Percentiles rank a stretch among this genome's conserved stretches.
Evolutionary conservation across 2,113 vertebrate genomes (phyloP).

Genomic region (Actenoides hombroni): DNA sequence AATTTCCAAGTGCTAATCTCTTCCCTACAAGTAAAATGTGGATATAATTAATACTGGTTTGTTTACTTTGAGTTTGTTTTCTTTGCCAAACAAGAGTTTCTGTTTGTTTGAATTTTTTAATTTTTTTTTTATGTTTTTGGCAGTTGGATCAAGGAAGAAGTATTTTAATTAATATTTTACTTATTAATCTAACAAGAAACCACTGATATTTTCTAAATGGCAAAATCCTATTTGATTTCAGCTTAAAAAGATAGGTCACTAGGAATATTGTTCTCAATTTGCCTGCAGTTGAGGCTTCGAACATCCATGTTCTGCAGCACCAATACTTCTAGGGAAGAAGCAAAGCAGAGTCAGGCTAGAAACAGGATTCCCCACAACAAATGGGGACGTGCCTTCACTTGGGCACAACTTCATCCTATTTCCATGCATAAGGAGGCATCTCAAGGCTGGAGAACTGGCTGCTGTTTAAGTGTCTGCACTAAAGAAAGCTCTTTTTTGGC

Average conservation of each 20-base stretch:
- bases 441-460: background rate
- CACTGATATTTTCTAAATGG: slow-evolving; percentile 1
- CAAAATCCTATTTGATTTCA: background rate
- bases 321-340: background rate
- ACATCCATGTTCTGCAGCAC: background rate
- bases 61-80: slow-evolving; percentile 43
- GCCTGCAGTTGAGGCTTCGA: background rate
- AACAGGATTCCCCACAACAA: background rate
- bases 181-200: background rate
- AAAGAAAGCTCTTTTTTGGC: background rate
- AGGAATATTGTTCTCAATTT: background rate
- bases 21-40: slow-evolving; percentile 46
- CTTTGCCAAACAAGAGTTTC: slow-evolving; percentile 24
- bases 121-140: background rate
- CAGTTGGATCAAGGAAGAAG: background rate
- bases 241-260: background rate
- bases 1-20: slow-evolving; percentile 47
- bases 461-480: background rate
- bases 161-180: slow-evolving; percentile 32
- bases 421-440: background rate
- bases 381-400: background rate
- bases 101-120: background rate
- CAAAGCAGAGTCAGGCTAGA: background rate
- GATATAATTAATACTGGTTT: slow-evolving; percentile 45
- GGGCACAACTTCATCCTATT: background rate